Conservation (phyloP, 2,113 vertebrate genomes). For the Phyllostomus discolor region DNA sequence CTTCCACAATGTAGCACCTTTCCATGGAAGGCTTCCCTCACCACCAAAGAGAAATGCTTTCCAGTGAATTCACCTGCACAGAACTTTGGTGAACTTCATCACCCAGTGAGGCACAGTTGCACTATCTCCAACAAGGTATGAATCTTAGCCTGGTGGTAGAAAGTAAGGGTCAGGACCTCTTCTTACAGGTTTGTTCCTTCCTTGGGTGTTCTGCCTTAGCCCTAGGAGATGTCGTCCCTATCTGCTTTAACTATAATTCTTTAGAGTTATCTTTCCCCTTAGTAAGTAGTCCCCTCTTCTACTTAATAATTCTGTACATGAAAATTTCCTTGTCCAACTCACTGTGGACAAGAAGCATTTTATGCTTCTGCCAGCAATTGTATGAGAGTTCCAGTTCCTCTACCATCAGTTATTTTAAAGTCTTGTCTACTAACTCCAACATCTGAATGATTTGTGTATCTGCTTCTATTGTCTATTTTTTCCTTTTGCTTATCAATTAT, state of each 20-base stretch:
- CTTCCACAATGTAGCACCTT: neutral
- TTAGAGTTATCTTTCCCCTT: neutral
- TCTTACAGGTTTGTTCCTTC: neutral
- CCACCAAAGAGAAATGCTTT: neutral
- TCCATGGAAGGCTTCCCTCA: neutral
- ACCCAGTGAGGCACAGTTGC: neutral
- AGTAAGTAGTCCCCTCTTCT: neutral
- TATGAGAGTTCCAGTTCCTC: neutral
- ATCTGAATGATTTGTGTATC: neutral
- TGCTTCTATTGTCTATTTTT: neutral
- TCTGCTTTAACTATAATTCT: neutral
- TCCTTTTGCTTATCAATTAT: neutral
- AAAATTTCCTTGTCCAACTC: neutral
- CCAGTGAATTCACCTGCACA: neutral
- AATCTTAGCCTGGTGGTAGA: neutral
- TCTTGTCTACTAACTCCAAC: neutral
- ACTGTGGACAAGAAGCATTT: neutral
- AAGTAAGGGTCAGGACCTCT: neutral
- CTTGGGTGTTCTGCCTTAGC: neutral
- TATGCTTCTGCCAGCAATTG: neutral
- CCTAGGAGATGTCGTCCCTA: neutral
- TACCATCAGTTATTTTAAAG: neutral
- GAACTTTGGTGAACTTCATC: neutral
- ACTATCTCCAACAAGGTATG: neutral
- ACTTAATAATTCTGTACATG: neutral